These are phyloP conservation scores for Adoxophyes honmai DNA, from an alignment of 1,140 invertebrate species.

Conservation along the genomic window DNA sequence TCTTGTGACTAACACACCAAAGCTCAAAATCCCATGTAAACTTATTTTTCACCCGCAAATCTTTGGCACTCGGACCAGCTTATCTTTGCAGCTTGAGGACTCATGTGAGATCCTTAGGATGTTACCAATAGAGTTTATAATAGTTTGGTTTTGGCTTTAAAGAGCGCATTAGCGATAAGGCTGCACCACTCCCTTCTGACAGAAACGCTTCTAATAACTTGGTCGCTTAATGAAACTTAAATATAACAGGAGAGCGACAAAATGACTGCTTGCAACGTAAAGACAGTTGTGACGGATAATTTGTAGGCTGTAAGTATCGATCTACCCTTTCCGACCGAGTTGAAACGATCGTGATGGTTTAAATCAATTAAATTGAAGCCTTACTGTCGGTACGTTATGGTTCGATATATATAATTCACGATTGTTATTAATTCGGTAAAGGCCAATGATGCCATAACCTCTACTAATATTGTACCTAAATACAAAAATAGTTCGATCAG, in stretches of 20 bases:
- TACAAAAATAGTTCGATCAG: too few relatives aligned
- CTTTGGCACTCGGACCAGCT: neutral
- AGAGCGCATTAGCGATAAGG: neutral
- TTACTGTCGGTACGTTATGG: too few relatives aligned
- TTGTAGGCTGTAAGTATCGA: too few relatives aligned
- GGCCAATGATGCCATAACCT: too few relatives aligned
- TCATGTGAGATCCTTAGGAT: neutral
- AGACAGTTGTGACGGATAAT: neutral
- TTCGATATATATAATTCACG: too few relatives aligned
- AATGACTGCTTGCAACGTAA: neutral
- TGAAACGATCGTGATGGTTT: too few relatives aligned
- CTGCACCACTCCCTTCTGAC: neutral
- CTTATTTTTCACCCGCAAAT: neutral
- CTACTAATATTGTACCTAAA: too few relatives aligned
- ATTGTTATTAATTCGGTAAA: too few relatives aligned
- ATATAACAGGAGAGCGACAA: neutral
- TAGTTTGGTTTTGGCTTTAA: neutral
- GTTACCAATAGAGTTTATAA: neutral
- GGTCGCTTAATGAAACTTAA: slow-evolving; percentile 14
- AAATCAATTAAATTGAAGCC: too few relatives aligned
- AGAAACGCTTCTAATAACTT: slow-evolving; percentile 14
- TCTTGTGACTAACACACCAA: neutral
- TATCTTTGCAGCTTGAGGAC: neutral
- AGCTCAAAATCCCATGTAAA: neutral
- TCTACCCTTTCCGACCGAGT: too few relatives aligned